phyloP scores from a whole-genome alignment of 2,113 vertebrate genomes.

The Phylloscopus trochilus region DNA sequence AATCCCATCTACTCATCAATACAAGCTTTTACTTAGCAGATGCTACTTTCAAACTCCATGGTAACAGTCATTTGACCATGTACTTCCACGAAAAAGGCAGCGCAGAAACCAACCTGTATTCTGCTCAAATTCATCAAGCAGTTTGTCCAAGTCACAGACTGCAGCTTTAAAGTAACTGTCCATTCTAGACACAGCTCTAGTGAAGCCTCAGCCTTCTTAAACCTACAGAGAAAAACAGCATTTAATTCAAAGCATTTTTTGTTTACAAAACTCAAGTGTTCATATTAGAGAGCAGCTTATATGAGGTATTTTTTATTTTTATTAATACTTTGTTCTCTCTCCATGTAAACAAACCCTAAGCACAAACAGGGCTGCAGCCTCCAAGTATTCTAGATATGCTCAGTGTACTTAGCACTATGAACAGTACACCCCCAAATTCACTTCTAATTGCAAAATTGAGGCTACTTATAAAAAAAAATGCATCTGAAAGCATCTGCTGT shows the following conservation, averaged over 20 bases:
- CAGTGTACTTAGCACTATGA: not conserved
- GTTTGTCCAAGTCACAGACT: slow-evolving; percentile 93
- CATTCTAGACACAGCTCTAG: slow-evolving; percentile 77
- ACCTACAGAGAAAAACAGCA: slow-evolving; percentile 47
- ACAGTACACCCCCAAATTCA: not conserved
- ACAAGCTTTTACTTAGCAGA: not conserved
- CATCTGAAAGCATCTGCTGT: not conserved
- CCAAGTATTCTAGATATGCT: not conserved
- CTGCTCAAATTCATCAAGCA: slow-evolving; percentile 96
- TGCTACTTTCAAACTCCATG: not conserved
- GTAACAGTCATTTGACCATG: not conserved
- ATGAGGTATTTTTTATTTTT: not conserved
- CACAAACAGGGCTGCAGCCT: not conserved
- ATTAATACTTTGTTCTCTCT: not conserved
- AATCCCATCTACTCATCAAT: not conserved
- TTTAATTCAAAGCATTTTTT: not conserved
- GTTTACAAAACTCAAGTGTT: not conserved
- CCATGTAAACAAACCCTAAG: not conserved
- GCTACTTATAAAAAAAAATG: not conserved
- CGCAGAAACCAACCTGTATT: slow-evolving; percentile 82
- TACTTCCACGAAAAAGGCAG: not conserved
- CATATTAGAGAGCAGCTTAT: not conserved
- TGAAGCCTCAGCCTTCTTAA: slow-evolving; percentile 30
- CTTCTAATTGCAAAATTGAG: not conserved
- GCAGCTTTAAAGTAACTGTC: slow-evolving; percentile 97